phyloP scores from a whole-genome alignment of 2,888 invertebrate genomes.

The Quadroppia sp. region DNA sequence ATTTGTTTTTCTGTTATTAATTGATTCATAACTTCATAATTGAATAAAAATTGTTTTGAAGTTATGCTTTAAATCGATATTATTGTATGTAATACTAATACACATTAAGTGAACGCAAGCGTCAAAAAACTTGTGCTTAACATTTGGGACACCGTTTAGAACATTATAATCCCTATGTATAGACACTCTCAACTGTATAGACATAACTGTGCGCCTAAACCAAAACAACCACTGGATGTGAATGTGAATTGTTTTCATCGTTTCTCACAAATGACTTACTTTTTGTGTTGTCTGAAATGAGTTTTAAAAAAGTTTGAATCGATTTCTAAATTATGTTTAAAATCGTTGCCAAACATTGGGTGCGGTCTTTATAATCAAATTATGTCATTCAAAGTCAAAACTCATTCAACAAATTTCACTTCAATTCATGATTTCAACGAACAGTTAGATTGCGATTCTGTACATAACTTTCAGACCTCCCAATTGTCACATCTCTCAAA shows the following conservation, averaged over 20 bases:
- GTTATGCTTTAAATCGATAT: neutral
- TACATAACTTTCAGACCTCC: too few species aligned
- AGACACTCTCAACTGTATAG: too few species aligned
- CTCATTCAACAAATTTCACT: neutral
- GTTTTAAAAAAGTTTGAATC: too few species aligned
- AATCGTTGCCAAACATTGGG: constrained; percentile 1
- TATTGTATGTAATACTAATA: too few species aligned
- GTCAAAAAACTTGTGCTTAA: neutral
- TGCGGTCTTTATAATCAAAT: neutral
- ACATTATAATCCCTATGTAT: too few species aligned
- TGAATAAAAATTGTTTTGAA: neutral
- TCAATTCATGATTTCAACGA: neutral
- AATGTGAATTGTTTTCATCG: too few species aligned
- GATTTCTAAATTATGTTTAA: neutral
- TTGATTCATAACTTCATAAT: neutral
- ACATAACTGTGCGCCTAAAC: too few species aligned
- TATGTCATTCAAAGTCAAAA: constrained; percentile 13
- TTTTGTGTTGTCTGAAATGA: too few species aligned
- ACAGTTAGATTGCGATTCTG: neutral
- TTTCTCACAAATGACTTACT: too few species aligned
- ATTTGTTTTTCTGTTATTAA: too few species aligned
- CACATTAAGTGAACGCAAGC: neutral
- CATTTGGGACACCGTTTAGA: neutral
- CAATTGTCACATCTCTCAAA: too few species aligned
- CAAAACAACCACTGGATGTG: too few species aligned